phyloP scores from a whole-genome alignment of 2,113 vertebrate genomes.

The Coreoperca whiteheadi region DNA sequence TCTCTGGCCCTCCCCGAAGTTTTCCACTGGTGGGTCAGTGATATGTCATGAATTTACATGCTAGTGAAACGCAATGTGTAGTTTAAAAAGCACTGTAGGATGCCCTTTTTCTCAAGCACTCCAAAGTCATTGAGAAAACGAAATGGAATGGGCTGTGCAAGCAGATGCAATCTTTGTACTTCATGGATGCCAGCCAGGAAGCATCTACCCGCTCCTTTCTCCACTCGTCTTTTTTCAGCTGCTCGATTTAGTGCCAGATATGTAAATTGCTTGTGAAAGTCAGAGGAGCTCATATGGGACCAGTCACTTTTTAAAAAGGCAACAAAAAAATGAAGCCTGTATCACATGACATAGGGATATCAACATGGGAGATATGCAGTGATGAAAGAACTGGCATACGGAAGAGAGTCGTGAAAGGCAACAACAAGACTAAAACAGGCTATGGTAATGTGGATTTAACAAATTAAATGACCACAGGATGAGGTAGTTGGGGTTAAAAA shows the following conservation, averaged over 20 bases:
- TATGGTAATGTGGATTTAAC: slow-evolving; percentile 22
- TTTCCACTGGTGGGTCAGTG: slow-evolving; percentile 39
- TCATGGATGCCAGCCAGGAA: slow-evolving; percentile 58
- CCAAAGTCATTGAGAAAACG: slow-evolving; percentile 43
- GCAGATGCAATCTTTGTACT: slow-evolving; percentile 49
- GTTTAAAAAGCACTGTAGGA: slow-evolving; percentile 38
- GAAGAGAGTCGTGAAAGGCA: slow-evolving; percentile 18
- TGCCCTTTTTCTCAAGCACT: slow-evolving; percentile 31
- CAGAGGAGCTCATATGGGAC: slow-evolving; percentile 40
- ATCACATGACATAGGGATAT: slow-evolving; percentile 67
- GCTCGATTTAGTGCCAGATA: slow-evolving; percentile 70
- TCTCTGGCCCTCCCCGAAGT: slow-evolving; percentile 3
- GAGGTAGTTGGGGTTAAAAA: slow-evolving; percentile 37
- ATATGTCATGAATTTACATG: slow-evolving; percentile 33
- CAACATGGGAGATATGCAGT: slow-evolving; percentile 60
- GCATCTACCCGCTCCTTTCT: slow-evolving; percentile 32
- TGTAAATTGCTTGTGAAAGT: slow-evolving; percentile 69
- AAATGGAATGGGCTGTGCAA: slow-evolving; percentile 15
- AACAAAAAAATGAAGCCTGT: slow-evolving; percentile 14
- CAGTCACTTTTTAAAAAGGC: slow-evolving; percentile 35
- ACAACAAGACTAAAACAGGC: slow-evolving; percentile 23
- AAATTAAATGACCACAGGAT: slow-evolving; percentile 35
- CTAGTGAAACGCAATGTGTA: slow-evolving; percentile 17
- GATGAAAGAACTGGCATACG: slow-evolving; percentile 47
- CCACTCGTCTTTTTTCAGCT: slow-evolving; percentile 67